Evolutionary conservation across 2,888 invertebrate genomes (phyloP).

Genomic region (Magallana nippona): DNA sequence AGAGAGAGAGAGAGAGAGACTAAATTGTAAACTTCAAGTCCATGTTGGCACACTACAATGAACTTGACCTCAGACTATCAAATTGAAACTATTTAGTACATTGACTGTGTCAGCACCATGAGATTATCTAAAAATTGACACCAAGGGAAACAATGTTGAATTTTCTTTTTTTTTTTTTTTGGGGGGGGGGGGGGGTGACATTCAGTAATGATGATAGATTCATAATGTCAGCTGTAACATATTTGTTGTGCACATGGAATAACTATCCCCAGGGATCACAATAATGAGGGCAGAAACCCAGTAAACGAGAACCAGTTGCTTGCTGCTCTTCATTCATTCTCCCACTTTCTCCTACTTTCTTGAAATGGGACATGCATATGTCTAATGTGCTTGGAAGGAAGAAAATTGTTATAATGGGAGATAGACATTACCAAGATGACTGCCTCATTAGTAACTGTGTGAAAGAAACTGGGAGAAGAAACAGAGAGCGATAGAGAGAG

Average conservation of each 20-base stretch:
- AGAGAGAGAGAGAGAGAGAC: background rate
- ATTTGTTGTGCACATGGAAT: no score
- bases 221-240: no score
- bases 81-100: no score
- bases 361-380: background rate
- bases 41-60: no score
- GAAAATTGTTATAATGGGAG: background rate
- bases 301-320: conserved; percentile 17
- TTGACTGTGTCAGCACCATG: no score
- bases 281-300: background rate
- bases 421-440: background rate
- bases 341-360: background rate
- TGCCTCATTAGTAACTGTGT: background rate
- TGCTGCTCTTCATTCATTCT: background rate
- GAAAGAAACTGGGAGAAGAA: background rate
- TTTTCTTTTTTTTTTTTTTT: background rate
- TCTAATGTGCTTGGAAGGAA: no score
- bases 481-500: background rate
- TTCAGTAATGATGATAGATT: no score
- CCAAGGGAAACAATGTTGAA: no score
- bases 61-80: no score
- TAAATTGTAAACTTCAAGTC: no score
- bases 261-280: background rate
- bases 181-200: background rate
- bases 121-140: no score